Percentiles rank a stretch among this genome's conserved stretches.
phyloP scores from a whole-genome alignment of 2,797 vertebrate species.

The Apogon talboti region DNA sequence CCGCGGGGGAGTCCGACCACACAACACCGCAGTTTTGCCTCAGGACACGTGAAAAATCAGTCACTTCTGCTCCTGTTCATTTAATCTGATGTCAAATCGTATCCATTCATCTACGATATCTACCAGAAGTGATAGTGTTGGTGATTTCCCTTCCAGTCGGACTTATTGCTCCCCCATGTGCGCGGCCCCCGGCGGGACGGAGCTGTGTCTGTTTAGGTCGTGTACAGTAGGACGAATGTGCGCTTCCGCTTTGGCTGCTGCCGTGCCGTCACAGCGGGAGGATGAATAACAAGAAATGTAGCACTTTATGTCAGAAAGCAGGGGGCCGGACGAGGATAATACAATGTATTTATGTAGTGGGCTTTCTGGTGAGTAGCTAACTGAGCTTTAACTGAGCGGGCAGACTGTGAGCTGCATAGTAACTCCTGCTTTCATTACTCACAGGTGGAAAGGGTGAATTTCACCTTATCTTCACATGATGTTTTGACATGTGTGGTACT shows the following conservation, averaged over 20 bases:
- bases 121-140: fast-evolving
- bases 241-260: slow-evolving; percentile 69
- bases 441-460: no score
- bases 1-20: neutral
- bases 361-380: slow-evolving; percentile 85
- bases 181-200: neutral
- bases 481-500: no score
- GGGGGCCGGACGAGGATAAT: slow-evolving; percentile 72
- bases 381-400: neutral
- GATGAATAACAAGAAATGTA: slow-evolving; percentile 80
- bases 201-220: neutral
- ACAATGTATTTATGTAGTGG: slow-evolving; percentile 84
- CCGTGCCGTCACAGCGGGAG: slow-evolving; percentile 64
- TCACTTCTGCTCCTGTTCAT: fast-evolving
- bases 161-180: neutral
- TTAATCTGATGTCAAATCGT: fast-evolving
- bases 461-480: no score
- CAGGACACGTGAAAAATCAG: neutral
- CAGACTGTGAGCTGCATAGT: neutral
- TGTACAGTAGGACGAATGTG: slow-evolving; percentile 19
- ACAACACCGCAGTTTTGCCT: neutral
- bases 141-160: no score
- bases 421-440: slow-evolving; percentile 21
- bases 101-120: fast-evolving
- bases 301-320: slow-evolving; percentile 60